Evolutionary conservation across 2,888 invertebrate species (phyloP), one percentile per base, ranked within the genome.

Genomic region (Philereme transversata): DNA sequence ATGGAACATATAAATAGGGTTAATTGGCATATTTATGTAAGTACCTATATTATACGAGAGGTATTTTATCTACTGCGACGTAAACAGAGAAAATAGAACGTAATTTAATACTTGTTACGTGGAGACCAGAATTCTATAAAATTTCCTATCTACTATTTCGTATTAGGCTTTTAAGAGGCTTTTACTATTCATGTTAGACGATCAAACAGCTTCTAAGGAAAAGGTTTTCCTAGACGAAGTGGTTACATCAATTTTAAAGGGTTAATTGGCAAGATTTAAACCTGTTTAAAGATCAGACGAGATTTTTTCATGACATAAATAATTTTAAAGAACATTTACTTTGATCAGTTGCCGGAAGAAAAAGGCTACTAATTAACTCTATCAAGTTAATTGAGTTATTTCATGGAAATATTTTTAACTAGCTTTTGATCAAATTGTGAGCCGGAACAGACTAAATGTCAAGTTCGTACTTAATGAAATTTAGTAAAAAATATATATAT

Each of bases 11-110:
- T 65, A 68, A 67, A 68, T 59, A 54, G 41, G 34, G 51, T 57
- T 65, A 68, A 70, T 67, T 68, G 68, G 60, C 57, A 54, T 65
- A 68, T 70, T 70, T 70, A 63, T 64, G 58, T 60, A 53, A 22
- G 22, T 22, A 22, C 22, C 10, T 46, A 36, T 43, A 53, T 51
- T 57, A 57, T 7, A 43, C 35, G 9, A 44, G 47, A 51, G 8
- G 9, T 51, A n/a, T 8, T 11, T 46, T 45, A 51, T 51, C 35
- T 43, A 57, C 36, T 36, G 8, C n/a, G 40, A 51, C 41, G 40
- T 51, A 35, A n/a, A 49, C 41, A 54, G 22, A 8, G 5, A 22
- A 44, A 33, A 10, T 8, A 5, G 22, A 52, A 52, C 36, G 11
- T 11, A 41, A 41, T 8, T 11, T 50, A 6, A 40, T 8, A 40